Percentiles rank a stretch among this genome's conserved stretches.
Evolutionary conservation across 2,113 vertebrate genomes (phyloP).

Genomic region (Chlorocebus sabaeus): DNA sequence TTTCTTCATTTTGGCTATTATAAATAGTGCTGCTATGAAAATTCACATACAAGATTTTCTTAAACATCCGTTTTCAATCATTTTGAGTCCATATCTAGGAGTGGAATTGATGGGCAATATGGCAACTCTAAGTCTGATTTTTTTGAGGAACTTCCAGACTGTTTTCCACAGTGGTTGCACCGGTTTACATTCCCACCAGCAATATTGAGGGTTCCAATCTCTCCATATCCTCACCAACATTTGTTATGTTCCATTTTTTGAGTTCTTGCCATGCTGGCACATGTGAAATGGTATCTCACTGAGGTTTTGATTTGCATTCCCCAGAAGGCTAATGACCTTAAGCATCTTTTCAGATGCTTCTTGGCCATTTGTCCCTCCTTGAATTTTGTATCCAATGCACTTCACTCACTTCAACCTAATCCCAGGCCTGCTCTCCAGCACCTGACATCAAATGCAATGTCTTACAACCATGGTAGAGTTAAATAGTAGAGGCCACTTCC

Average conservation of each 20-base stretch:
- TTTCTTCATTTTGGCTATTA: background rate
- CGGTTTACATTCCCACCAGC: background rate
- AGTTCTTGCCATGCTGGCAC: background rate
- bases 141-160: slow-evolving; percentile 9
- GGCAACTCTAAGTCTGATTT: background rate
- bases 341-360: background rate
- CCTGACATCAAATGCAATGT: background rate
- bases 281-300: background rate
- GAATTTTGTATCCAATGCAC: background rate
- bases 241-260: background rate
- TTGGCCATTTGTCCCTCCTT: background rate
- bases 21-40: background rate
- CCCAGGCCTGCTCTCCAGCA: background rate
- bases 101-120: background rate
- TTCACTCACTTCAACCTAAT: background rate
- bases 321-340: background rate
- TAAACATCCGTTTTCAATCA: background rate
- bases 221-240: background rate
- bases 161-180: background rate
- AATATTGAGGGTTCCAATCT: background rate
- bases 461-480: background rate
- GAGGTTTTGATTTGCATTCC: background rate
- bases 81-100: background rate
- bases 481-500: background rate
- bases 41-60: background rate